Base-by-base conservation (phyloP, 2,888 invertebrate species). In the Lomographa bimaculata region DNA sequence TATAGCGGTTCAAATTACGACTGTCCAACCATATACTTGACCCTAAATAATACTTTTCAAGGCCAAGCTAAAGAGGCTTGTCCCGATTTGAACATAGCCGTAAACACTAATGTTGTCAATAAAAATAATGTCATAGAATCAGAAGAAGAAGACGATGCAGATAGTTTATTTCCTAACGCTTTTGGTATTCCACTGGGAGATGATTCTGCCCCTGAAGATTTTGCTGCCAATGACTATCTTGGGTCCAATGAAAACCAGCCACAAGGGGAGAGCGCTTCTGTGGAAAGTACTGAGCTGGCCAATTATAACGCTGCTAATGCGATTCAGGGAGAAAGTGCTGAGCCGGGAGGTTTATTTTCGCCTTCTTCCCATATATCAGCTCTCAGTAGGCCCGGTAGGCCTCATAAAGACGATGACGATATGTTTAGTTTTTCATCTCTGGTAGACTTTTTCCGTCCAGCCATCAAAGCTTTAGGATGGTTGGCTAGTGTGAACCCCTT, bases 21-120 rank as follows among this genome's bases (percentile, higher is more conserved):
- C 21, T 92, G 92, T 54, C 92, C 92, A 0, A 90, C 90, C 7
- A 90, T 92, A 50, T 91, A 86, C 54, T 75, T 92, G 0, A 90
- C 91, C 48, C 77, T 86, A 40, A 91, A 78, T 59, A 91, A 77
- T 50, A 91, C 79, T 12, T 89, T 84, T 66, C 90, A 74, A 76
- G 85, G 89, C 2, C 89, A 91, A 62, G 90, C 84, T 26, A 93
- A 93, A 66, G 91, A 91, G 56, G 92, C 90, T 2, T 94, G 94
- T 56, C 92, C 93, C 0, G 94, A 94, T 76, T 74, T 94, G 43
- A 93, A 93, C 62, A 91, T 94, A 38, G 91, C 93, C 7, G 91
- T 94, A 1, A 94, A 94, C 50, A 93, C 93, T 0, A 93, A 94
- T 57, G 89, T 93, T 1, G 81, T 93, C 20, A 93, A 92, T 53